These are phyloP conservation scores for Paramormyrops hopkinsi DNA, from an alignment of 2,797 vertebrate species.

Conservation along the genomic window DNA sequence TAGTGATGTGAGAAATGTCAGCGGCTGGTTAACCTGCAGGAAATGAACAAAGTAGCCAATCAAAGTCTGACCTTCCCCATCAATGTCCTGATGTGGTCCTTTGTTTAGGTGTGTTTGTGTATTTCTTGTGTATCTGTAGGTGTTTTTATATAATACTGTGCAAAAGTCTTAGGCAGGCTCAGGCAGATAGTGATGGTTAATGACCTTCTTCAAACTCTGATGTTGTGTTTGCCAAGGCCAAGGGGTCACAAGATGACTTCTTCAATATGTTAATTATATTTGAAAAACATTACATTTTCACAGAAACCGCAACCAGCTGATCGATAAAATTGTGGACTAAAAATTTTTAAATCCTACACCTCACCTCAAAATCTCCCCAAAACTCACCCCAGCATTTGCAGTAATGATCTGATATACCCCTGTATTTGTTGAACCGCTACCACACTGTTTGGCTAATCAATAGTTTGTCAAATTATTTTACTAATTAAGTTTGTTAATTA, in stretches of 20 bases:
- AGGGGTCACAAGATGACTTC: background rate
- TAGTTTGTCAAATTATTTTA: background rate
- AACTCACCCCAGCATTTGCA: background rate
- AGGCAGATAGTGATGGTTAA: background rate
- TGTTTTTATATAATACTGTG: background rate
- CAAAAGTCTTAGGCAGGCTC: background rate
- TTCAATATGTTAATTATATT: background rate
- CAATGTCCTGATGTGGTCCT: background rate
- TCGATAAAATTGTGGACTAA: background rate
- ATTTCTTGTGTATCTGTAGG: background rate
- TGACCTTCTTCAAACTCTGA: background rate
- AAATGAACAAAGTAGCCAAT: background rate
- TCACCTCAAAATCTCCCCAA: background rate
- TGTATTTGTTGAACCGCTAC: background rate
- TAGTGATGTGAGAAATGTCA: background rate
- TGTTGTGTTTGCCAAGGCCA: background rate
- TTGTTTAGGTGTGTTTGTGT: background rate
- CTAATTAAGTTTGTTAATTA: background rate
- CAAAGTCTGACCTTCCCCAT: background rate
- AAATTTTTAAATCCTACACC: background rate
- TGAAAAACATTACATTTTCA: background rate
- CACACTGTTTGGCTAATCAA: background rate
- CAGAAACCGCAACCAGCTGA: background rate
- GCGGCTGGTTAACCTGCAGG: background rate
- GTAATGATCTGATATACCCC: background rate